Base-by-base conservation (phyloP, 2,113 vertebrate species). In the Antechinus stuartii region DNA sequence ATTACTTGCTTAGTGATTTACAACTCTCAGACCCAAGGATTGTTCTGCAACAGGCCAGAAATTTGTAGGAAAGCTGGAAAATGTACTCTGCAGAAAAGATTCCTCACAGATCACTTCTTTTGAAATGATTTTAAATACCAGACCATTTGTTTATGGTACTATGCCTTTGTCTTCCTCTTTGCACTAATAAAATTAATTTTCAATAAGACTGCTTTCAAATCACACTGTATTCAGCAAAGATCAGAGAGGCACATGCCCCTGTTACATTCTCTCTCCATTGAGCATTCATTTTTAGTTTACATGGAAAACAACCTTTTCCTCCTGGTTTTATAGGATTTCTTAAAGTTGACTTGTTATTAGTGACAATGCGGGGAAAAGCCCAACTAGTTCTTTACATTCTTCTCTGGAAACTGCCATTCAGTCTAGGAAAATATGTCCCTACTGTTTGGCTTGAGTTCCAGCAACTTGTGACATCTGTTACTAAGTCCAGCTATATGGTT, bases 401-500 rank as follows among this genome's bases (percentile, higher is more conserved):
- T 90, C 98, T 98, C 97, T 97, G 95, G 90, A 97, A 98, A 97
- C 96, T 7, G 1, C 23, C 96, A 30, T 97, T 98, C 95, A 97
- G 96, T 91, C 94, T 68, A 54, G 96, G 95, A 98, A 98, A 98
- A 96, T 92, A 97, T 93, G 49, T 94, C n/a, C 90, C 91, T 96
- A 94, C 96, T 95, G 97, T 94, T 96, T 98, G 96, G 96, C 97
- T 97, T 96, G 96, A 97, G 89, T 97, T 97, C 97, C 98, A 98
- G 98, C 97, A 98, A 96, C 97, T 98, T 98, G 98, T 98, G 97
- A 97, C 91, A 26, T 89, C 94, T 95, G 96, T 96, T 96, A 97
- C 94, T 42, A 97, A 98, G 98, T 98, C 98, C 98, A 98, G 98
- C 97, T 98, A 97, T 94, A 97, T 96, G 97, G 97, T 96, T 61